Evolutionary conservation across 1,140 invertebrate genomes (phyloP).

Genomic region (Tribolium castaneum): DNA sequence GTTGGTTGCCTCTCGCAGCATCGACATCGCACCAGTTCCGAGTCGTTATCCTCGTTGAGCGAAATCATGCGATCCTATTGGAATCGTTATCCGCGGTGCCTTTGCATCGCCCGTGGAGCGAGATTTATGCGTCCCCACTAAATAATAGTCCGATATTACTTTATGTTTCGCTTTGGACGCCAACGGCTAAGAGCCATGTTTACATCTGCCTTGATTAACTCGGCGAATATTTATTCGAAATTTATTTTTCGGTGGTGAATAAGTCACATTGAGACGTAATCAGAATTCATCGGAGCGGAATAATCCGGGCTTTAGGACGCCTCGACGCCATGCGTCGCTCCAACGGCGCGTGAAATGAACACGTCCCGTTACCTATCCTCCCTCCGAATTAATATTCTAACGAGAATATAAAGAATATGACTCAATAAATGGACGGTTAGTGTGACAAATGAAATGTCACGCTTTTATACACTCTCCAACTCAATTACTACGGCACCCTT

Average conservation of each 20-base stretch:
- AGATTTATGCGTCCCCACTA: constrained; percentile 54
- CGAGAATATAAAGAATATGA: constrained; percentile 6
- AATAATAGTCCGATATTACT: constrained; percentile 58
- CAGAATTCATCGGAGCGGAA: constrained; percentile 15
- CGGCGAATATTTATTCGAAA: constrained; percentile 8
- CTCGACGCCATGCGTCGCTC: constrained; percentile 38
- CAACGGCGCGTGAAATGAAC: constrained; percentile 35
- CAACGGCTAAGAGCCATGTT: constrained; percentile 51
- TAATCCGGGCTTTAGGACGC: constrained; percentile 24
- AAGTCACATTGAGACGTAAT: constrained; percentile 20
- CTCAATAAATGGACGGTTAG: constrained; percentile 3
- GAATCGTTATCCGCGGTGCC: constrained; percentile 35
- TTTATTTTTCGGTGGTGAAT: neutral
- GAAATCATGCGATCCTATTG: constrained; percentile 27
- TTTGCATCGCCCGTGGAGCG: constrained; percentile 47
- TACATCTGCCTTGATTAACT: constrained; percentile 55
- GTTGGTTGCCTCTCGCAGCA: neutral
- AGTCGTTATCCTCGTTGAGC: constrained; percentile 3
- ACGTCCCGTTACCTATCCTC: neutral
- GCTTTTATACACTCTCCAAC: neutral
- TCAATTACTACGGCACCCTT: constrained; percentile 8
- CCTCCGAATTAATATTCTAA: constrained; percentile 13
- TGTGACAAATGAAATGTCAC: constrained; percentile 24
- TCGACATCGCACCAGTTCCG: neutral
- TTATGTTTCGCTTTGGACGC: constrained; percentile 51